Evolutionary conservation across 2,113 vertebrate genomes (phyloP).

Genomic region (Pelmatolapia mariae): DNA sequence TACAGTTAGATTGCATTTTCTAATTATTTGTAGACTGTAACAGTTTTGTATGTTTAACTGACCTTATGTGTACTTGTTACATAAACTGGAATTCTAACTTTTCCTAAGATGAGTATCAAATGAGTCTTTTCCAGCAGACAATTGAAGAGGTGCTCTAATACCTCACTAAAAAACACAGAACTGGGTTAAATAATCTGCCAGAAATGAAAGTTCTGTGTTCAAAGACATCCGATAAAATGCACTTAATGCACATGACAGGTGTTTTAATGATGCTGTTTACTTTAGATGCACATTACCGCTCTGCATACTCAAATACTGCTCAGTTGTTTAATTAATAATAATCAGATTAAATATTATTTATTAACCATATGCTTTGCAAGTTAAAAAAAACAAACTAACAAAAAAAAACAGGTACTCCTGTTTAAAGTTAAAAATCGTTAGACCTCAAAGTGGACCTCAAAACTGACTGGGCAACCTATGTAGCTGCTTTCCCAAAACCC

Average conservation of each 20-base stretch:
- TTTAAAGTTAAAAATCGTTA: neutral
- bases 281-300: neutral
- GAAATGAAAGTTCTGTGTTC: neutral
- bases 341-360: neutral
- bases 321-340: neutral
- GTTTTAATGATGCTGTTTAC: neutral
- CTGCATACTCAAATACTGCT: neutral
- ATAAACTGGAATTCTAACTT: neutral
- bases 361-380: neutral
- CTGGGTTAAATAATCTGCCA: neutral
- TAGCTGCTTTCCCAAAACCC: neutral
- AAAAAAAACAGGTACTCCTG: neutral
- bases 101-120: neutral
- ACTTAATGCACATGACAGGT: neutral
- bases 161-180: neutral
- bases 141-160: neutral
- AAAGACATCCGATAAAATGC: neutral
- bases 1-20: neutral
- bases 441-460: neutral
- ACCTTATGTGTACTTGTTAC: neutral
- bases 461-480: neutral
- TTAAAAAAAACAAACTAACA: neutral
- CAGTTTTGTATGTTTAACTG: neutral
- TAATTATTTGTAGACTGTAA: neutral
- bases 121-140: neutral